These are phyloP conservation scores for Calephelis nemesis DNA, from an alignment of 1,140 invertebrate species.

Conservation along the genomic window DNA sequence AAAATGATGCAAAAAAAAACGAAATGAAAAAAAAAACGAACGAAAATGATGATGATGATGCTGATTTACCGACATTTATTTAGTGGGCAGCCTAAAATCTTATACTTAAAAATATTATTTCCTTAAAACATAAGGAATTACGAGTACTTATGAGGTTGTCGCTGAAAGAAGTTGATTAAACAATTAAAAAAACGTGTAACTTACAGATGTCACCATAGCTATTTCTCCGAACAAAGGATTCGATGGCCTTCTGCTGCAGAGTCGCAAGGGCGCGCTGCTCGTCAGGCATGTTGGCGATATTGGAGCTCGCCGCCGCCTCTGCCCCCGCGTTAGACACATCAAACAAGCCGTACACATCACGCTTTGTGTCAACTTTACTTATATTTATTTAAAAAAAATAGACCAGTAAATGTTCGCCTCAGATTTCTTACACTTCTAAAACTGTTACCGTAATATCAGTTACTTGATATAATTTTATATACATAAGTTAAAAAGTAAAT, in stretches of 20 bases:
- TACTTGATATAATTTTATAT: no score
- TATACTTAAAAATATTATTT: no score
- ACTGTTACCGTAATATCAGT: no score
- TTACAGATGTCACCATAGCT: slow-evolving; percentile 83
- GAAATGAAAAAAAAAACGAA: no score
- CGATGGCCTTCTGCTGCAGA: slow-evolving; percentile 80
- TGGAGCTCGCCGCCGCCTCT: slow-evolving; percentile 48
- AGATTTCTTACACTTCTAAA: no score
- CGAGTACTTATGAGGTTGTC: not conserved
- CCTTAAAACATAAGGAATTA: not conserved
- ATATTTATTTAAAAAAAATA: not conserved
- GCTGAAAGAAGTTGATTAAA: no score
- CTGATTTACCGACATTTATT: no score
- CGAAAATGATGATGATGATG: no score
- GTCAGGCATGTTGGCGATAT: slow-evolving; percentile 70
- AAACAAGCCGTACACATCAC: slow-evolving; percentile 32
- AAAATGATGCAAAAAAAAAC: no score
- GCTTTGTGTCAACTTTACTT: slow-evolving; percentile 27
- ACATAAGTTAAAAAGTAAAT: no score
- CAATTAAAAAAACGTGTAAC: slow-evolving; percentile 30
- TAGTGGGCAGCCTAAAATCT: no score
- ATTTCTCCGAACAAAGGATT: slow-evolving; percentile 81
- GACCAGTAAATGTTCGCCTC: not conserved
- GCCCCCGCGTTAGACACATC: slow-evolving; percentile 52
- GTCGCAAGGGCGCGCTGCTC: slow-evolving; percentile 70